Conservation (phyloP, 2,797 vertebrate genomes). For the Channa striata region DNA sequence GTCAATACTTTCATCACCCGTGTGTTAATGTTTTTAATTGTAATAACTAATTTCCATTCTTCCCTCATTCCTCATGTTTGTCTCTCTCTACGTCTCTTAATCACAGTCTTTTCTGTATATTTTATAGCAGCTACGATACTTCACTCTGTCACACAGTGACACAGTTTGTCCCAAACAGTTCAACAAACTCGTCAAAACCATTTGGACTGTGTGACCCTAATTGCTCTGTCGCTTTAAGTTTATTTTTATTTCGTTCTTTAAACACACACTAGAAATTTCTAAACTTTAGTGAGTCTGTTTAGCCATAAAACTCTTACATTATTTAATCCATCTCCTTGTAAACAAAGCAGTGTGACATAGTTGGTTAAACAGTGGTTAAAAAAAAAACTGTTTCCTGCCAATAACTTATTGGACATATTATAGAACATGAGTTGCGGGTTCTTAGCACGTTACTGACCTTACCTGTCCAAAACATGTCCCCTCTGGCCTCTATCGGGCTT, state of each 20-base stretch:
- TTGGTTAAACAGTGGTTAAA: conserved; percentile 8
- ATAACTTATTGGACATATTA: conserved; percentile 18
- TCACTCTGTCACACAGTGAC: conserved; percentile 25
- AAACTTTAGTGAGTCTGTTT: not conserved
- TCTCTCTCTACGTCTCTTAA: not conserved
- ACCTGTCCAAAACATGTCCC: conserved; percentile 51
- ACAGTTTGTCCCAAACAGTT: conserved; percentile 20
- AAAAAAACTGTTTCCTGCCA: not conserved
- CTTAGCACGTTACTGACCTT: conserved; percentile 52
- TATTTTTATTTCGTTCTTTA: not conserved
- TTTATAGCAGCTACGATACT: conserved; percentile 35
- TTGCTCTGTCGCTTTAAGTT: conserved; percentile 13
- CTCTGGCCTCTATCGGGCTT: conserved; percentile 53
- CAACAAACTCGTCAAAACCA: conserved; percentile 28
- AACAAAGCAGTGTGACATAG: not conserved
- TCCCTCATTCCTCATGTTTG: too few relatives aligned
- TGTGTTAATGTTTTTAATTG: not conserved
- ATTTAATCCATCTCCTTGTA: not conserved
- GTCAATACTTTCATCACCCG: not conserved
- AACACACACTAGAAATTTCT: not conserved
- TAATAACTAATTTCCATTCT: not conserved
- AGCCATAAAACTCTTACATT: not conserved
- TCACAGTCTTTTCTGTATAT: conserved; percentile 37
- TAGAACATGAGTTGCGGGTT: conserved; percentile 40
- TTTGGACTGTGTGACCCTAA: conserved; percentile 11